phyloP scores from a whole-genome alignment of 2,888 invertebrate species.

The Epinotia demarniana region DNA sequence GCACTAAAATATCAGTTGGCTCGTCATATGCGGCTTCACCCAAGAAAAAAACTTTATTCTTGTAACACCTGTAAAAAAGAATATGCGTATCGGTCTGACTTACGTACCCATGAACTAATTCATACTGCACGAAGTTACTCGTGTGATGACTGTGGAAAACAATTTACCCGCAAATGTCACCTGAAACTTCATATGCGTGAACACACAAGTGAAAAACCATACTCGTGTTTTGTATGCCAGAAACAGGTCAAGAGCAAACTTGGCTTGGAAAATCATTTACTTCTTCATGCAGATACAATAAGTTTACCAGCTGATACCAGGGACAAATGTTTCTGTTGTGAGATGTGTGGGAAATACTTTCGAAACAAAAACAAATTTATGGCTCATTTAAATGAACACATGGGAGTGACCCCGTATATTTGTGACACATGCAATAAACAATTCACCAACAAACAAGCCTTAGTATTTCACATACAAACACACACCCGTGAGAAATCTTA shows the following conservation, averaged over 20 bases:
- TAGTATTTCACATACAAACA: neutral
- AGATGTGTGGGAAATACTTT: neutral
- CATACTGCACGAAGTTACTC: neutral
- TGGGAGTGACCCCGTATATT: neutral
- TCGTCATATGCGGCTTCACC: neutral
- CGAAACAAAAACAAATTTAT: neutral
- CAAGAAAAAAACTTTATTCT: neutral
- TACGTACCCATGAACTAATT: neutral
- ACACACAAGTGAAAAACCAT: neutral
- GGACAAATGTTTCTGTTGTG: neutral
- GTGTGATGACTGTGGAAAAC: neutral
- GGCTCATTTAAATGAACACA: neutral
- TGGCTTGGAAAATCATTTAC: no score
- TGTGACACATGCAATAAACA: neutral
- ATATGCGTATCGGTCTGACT: neutral
- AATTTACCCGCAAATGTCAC: neutral
- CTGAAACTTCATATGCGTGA: neutral
- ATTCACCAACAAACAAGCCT: neutral
- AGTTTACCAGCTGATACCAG: no score
- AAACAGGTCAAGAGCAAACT: no score
- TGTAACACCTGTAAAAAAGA: conserved; percentile 3
- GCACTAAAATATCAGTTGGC: neutral
- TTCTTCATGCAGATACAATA: no score
- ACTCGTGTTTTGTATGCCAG: no score
- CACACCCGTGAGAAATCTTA: neutral